phyloP scores from a whole-genome alignment of 2,797 vertebrate genomes.

The Chanos chanos region DNA sequence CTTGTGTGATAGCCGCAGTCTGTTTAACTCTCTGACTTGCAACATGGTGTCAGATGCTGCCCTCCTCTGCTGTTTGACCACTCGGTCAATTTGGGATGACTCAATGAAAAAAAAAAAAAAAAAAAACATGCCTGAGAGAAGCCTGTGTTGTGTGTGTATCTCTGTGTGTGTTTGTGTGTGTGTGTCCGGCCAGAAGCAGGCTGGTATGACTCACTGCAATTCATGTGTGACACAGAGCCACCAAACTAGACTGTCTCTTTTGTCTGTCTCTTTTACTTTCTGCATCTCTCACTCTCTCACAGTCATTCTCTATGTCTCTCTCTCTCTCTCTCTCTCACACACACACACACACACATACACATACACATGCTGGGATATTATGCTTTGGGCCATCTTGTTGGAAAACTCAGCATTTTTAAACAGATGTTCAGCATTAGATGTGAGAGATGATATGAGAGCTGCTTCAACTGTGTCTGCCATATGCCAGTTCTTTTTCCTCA shows the following conservation, averaged over 20 bases:
- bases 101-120: slow-evolving; percentile 11
- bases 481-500: too few species aligned
- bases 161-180: not conserved
- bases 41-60: not conserved
- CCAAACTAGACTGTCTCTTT: not conserved
- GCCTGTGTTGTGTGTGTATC: not conserved
- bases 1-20: too few species aligned
- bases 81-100: slow-evolving; percentile 2
- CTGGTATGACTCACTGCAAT: not conserved
- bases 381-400: not conserved
- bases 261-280: not conserved
- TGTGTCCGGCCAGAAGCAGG: not conserved
- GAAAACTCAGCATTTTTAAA: slow-evolving; percentile 3
- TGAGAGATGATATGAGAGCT: not conserved
- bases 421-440: not conserved
- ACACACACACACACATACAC: not conserved
- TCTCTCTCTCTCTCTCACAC: not conserved
- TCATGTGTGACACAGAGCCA: not conserved
- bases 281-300: not conserved
- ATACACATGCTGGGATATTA: not conserved
- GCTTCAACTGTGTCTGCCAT: too few species aligned
- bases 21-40: too few species aligned
- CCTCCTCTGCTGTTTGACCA: slow-evolving; percentile 1
- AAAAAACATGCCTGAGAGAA: not conserved
- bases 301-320: not conserved